phyloP scores from a whole-genome alignment of 2,888 invertebrate species.

The Lucinisca nassula region DNA sequence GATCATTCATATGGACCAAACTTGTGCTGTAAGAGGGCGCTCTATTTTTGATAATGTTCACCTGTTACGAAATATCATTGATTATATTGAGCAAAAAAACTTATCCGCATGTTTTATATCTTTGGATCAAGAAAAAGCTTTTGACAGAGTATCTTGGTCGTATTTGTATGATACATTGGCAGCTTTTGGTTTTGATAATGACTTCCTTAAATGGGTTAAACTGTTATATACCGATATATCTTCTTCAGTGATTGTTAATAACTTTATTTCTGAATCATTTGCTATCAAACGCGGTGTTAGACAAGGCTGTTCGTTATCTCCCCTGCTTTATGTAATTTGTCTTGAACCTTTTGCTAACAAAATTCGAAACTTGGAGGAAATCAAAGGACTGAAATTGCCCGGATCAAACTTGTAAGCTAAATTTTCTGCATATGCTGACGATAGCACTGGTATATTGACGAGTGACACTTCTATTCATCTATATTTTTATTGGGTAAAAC shows the following conservation, averaged over 20 bases:
- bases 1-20: slow-evolving; percentile 65
- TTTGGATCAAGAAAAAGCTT: slow-evolving; percentile 75
- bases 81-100: no score
- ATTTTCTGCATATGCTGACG: no score
- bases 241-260: slow-evolving; percentile 65
- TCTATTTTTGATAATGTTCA: slow-evolving; percentile 71
- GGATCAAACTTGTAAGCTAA: no score
- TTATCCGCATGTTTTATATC: slow-evolving; percentile 56
- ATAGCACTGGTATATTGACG: no score
- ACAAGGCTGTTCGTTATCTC: slow-evolving; percentile 60
- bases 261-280: slow-evolving; percentile 59
- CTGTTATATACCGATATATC: slow-evolving; percentile 64
- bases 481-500: no score
- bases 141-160: slow-evolving; percentile 69
- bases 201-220: slow-evolving; percentile 66
- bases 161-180: slow-evolving; percentile 65
- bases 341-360: no score
- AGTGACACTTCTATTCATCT: no score
- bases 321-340: no score
- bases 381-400: no score
- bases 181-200: slow-evolving; percentile 64
- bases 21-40: slow-evolving; percentile 67
- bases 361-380: no score
- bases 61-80: no score
- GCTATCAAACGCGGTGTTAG: slow-evolving; percentile 51